Percentiles rank a stretch among this genome's conserved stretches.
phyloP scores from a whole-genome alignment of 2,113 vertebrate genomes.

The Oncorhynchus keta region DNA sequence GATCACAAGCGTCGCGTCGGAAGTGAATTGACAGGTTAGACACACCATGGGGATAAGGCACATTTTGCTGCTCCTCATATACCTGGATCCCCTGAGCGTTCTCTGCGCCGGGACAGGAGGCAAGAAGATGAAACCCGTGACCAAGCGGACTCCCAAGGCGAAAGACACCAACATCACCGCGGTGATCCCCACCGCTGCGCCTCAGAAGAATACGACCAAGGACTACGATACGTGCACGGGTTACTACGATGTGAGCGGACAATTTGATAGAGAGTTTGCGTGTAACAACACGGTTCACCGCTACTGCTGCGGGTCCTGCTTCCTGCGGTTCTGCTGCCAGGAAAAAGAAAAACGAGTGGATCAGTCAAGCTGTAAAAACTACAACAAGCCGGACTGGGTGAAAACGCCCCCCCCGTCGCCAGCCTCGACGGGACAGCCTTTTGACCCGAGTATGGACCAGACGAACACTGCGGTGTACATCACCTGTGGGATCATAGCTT shows the following conservation, averaged over 20 bases:
- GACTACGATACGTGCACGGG: conserved; percentile 91
- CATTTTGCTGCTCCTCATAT: conserved; percentile 76
- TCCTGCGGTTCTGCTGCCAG: conserved; percentile 98
- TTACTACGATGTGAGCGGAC: conserved; percentile 97
- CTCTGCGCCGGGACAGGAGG: conserved; percentile 63
- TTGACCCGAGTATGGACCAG: conserved; percentile 92
- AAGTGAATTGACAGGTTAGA: conserved; percentile 32
- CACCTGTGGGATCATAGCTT: conserved; percentile 95
- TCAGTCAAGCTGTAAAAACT: conserved; percentile 92
- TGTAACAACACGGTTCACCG: conserved; percentile 97
- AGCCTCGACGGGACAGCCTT: conserved; percentile 79
- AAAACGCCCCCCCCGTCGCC: conserved; percentile 79
- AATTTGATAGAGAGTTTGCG: conserved; percentile 95
- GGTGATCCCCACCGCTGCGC: conserved; percentile 51
- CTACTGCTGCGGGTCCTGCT: conserved; percentile 98
- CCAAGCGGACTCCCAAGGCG: conserved; percentile 57
- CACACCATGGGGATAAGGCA: conserved; percentile 76
- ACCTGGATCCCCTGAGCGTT: conserved; percentile 74
- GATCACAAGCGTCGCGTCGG: conserved; percentile 17
- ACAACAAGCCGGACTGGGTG: conserved; percentile 86
- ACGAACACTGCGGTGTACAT: conserved; percentile 97
- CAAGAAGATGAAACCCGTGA: conserved; percentile 65
- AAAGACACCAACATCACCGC: conserved; percentile 64
- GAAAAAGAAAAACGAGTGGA: conserved; percentile 90
- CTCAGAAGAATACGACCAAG: conserved; percentile 54